Evolutionary conservation across 2,113 vertebrate species (phyloP), one percentile per base, ranked within the genome.

Genomic region (Hylia prasina): DNA sequence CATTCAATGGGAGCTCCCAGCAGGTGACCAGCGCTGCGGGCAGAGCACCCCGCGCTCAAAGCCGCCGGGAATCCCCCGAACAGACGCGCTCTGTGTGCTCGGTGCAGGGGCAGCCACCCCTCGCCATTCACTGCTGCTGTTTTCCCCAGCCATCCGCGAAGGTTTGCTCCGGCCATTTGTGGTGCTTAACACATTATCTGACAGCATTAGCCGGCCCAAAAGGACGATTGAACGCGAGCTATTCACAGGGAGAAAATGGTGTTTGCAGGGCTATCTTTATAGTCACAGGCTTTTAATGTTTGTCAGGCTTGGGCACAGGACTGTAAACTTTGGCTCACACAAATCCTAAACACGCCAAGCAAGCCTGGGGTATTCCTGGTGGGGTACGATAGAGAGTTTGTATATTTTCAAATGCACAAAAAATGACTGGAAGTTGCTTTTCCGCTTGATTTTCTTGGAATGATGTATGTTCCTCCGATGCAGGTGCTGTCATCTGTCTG

Each of bases 1-100:
- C 92, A 51, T 77, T 97, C 54, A 95, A 89, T 97, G 87, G 13
- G 37, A 92, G 86, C 73, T 96, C 94, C 82, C 89, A 93, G 94
- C 89, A 88, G 93, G 88, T 95, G 95, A 81, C 56, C 84, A 57
- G 69, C 35, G 70, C 90, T 92, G 93, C 85, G 78, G 77, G 92
- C 89, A 96, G 66, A 88, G 65, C 89, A 87, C 42, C 61, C 89
- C 15, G 22, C 64, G 5, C 91, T 93, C 75, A 18, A 28, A 88
- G 71, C 18, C 28, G 10, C 75, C 9, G 10, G 40, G 77, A 73
- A 51, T 23, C 3, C 77, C 88, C 33, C 5, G 51, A 71, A 96
- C 94, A 96, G 92, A 89, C 24, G 5, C 57, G 88, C 90, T 89
- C 82, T 81, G 92, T 89, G 75, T 8, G 23, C 16, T 45, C 30